phyloP scores from a whole-genome alignment of 2,113 vertebrate species.

The Pygoscelis antarcticus region DNA sequence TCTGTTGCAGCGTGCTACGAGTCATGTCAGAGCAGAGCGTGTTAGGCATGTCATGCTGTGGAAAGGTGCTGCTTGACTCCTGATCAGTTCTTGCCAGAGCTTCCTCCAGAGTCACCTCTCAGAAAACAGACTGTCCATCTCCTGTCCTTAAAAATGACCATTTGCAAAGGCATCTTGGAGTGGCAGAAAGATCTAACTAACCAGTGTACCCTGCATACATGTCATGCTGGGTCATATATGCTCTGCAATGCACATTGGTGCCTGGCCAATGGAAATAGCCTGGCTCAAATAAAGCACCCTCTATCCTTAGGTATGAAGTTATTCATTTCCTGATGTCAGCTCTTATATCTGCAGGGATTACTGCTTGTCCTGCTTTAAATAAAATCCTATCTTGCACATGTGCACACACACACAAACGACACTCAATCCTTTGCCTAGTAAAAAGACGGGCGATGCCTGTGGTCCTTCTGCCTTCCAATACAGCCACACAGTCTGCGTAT shows the following conservation, averaged over 20 bases:
- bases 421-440: neutral
- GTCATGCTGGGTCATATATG: neutral
- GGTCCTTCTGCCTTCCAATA: neutral
- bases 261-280: neutral
- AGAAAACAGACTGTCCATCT: neutral
- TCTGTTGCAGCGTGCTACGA: neutral
- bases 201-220: neutral
- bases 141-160: neutral
- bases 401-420: neutral
- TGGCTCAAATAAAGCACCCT: neutral
- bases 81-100: neutral
- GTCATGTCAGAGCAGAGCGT: rapidly evolving
- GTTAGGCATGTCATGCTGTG: neutral
- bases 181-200: neutral
- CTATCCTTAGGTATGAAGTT: neutral
- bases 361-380: slow-evolving; percentile 30
- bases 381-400: neutral
- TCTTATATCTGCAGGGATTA: slow-evolving; percentile 23
- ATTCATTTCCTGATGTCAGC: slow-evolving; percentile 8
- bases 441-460: rapidly evolving
- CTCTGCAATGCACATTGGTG: neutral
- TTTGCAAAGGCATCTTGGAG: neutral
- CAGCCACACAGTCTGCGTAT: neutral
- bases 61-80: neutral
- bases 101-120: neutral